These are phyloP conservation scores for Astyanax mexicanus DNA, from an alignment of 2,797 vertebrate genomes.

Conservation along the genomic window DNA sequence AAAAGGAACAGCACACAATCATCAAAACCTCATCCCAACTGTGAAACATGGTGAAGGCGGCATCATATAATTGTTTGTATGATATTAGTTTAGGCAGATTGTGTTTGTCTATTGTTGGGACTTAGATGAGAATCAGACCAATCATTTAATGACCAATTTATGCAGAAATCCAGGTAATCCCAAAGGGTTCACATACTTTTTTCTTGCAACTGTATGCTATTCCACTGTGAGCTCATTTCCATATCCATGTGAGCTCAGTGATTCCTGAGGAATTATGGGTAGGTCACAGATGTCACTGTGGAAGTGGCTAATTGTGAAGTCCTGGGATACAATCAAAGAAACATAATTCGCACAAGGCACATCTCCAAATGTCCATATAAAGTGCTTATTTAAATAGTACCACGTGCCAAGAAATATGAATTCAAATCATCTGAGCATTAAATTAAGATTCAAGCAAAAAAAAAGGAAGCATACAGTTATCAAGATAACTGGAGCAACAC, in stretches of 20 bases:
- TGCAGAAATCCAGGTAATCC: too few relatives aligned
- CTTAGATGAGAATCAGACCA: too few relatives aligned
- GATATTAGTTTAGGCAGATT: too few relatives aligned
- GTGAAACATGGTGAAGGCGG: too few relatives aligned
- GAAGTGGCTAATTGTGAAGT: neutral
- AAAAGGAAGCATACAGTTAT: conserved; percentile 4
- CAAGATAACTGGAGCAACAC: neutral
- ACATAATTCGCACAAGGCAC: neutral
- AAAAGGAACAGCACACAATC: too few relatives aligned
- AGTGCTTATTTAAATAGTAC: conserved; percentile 1
- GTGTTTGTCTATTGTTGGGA: too few relatives aligned
- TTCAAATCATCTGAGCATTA: conserved; percentile 4
- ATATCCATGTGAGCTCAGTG: neutral
- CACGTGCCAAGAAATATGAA: conserved; percentile 9
- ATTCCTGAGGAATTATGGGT: conserved; percentile 24
- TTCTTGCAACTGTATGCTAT: too few relatives aligned
- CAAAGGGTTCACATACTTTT: too few relatives aligned
- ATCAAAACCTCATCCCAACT: too few relatives aligned
- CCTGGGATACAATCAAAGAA: conserved; percentile 14
- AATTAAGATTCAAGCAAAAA: conserved; percentile 1
- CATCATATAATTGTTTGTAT: too few relatives aligned
- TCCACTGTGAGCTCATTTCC: neutral
- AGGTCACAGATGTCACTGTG: conserved; percentile 2
- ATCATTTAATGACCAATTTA: too few relatives aligned
- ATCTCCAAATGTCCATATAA: conserved; percentile 3